Evolutionary conservation across 2,113 vertebrate genomes (phyloP).

Genomic region (Delphinus delphis): DNA sequence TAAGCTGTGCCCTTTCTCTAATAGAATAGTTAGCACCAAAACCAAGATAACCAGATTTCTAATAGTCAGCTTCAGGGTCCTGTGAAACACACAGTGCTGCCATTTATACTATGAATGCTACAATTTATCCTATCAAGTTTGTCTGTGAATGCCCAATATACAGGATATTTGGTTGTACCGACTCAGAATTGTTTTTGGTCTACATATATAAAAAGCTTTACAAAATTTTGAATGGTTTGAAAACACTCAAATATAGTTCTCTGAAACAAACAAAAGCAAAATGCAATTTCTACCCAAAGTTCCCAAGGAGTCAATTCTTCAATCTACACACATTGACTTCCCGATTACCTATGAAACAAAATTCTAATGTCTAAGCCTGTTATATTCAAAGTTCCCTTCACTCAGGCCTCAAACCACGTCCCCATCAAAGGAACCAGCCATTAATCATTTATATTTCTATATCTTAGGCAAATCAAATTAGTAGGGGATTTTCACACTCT

Average conservation of each 20-base stretch:
- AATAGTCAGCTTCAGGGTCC: not conserved
- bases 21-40: not conserved
- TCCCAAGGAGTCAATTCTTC: not conserved
- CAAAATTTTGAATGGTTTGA: not conserved
- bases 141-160: not conserved
- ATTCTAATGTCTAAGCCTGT: not conserved
- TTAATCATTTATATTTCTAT: not conserved
- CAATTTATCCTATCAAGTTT: not conserved
- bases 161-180: not conserved
- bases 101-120: not conserved
- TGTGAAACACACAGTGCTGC: not conserved
- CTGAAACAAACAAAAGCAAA: not conserved
- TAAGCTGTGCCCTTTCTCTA: not conserved
- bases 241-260: not conserved
- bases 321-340: not conserved
- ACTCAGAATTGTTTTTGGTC: not conserved
- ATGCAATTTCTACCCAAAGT: not conserved
- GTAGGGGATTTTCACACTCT: not conserved
- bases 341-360: not conserved
- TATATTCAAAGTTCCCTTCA: not conserved
- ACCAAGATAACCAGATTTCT: not conserved
- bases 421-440: not conserved
- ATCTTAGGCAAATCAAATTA: not conserved
- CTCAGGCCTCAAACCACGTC: not conserved
- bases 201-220: not conserved